Evolutionary conservation across 2,797 vertebrate species (phyloP).

Genomic region (Lates japonicus): DNA sequence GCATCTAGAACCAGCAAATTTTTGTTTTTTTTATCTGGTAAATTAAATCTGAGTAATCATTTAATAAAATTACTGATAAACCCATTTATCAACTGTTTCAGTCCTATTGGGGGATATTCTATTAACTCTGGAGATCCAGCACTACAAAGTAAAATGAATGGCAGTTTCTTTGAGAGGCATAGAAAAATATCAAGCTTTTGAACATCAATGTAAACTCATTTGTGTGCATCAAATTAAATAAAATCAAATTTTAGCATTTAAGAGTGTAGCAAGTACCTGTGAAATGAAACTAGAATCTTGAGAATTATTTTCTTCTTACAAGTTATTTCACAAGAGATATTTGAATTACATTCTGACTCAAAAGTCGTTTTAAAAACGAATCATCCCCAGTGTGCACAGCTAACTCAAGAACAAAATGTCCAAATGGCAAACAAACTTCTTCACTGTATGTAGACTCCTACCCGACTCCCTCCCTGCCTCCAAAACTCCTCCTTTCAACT

Average conservation of each 20-base stretch:
- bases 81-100: no score
- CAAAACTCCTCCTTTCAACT: slow-evolving; percentile 77
- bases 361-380: slow-evolving; percentile 32
- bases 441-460: slow-evolving; percentile 62
- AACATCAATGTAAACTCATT: not conserved
- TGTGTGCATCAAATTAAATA: not conserved
- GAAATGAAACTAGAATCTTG: not conserved
- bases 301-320: not conserved
- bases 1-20: no score
- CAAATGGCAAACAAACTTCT: slow-evolving; percentile 78
- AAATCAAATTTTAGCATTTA: not conserved
- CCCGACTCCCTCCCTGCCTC: slow-evolving; percentile 48
- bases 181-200: not conserved
- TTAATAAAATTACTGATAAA: no score
- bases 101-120: not conserved
- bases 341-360: slow-evolving; percentile 1
- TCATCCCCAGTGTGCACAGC: slow-evolving; percentile 36
- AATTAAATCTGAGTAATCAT: not conserved
- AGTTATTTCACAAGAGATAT: not conserved
- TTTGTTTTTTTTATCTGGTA: not conserved
- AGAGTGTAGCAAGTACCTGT: not conserved
- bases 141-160: not conserved
- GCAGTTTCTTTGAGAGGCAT: not conserved
- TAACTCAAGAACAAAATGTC: slow-evolving; percentile 81
- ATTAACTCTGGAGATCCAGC: not conserved